These are phyloP conservation scores for Portunus trituberculatus DNA, from an alignment of 1,140 invertebrate genomes.

Conservation along the genomic window DNA sequence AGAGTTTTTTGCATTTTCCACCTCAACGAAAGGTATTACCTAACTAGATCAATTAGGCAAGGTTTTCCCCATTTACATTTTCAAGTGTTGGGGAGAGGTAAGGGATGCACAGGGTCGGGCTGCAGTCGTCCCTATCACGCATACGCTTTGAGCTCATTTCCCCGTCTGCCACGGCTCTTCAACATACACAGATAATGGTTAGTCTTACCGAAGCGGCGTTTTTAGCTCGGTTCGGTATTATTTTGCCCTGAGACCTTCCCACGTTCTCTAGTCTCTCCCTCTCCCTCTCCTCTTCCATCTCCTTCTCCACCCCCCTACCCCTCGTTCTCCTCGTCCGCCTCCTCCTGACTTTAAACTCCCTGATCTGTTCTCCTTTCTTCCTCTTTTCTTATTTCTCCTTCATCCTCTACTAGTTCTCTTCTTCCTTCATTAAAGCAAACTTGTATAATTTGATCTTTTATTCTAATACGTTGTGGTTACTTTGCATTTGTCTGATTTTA, in stretches of 20 bases:
- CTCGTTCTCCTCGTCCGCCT: background rate
- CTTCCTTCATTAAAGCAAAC: background rate
- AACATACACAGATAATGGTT: constrained; percentile 65
- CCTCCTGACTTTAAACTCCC: background rate
- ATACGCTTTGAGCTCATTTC: background rate
- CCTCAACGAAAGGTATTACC: constrained; percentile 59
- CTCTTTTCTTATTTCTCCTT: background rate
- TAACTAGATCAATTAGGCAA: constrained; percentile 72
- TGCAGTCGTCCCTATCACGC: background rate
- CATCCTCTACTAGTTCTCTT: background rate
- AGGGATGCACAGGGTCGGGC: background rate
- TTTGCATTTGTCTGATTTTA: no score
- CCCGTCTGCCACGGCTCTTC: background rate
- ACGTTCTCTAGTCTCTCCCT: background rate
- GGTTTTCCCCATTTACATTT: constrained; percentile 69
- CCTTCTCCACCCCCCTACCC: background rate
- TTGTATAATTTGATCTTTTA: no score
- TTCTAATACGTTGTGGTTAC: no score
- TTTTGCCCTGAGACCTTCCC: constrained; percentile 34
- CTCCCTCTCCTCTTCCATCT: background rate
- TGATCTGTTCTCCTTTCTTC: background rate
- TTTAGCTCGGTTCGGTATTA: background rate
- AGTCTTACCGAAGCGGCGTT: constrained; percentile 30
- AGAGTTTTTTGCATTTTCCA: constrained; percentile 46
- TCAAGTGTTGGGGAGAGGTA: constrained; percentile 51